These are phyloP conservation scores for Folsomia candida DNA, from an alignment of 2,888 invertebrate genomes.

Conservation along the genomic window DNA sequence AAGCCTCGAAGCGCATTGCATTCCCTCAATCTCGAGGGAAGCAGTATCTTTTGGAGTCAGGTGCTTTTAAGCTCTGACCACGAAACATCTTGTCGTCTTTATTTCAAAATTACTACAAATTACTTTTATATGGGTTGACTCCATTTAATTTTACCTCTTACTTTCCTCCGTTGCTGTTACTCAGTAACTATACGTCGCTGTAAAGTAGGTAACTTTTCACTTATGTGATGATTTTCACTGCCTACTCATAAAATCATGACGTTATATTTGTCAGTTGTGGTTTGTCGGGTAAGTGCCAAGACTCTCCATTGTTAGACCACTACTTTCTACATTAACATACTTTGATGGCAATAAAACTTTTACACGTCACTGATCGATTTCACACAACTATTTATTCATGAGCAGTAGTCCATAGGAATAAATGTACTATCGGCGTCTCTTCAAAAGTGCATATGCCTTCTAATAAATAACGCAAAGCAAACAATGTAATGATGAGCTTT, in stretches of 20 bases:
- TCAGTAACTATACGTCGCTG: not conserved
- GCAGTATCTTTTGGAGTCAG: too few species aligned
- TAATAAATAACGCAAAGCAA: not conserved
- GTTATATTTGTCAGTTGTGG: not conserved
- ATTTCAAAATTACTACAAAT: conserved; percentile 18
- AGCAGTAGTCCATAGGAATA: too few species aligned
- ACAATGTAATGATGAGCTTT: not conserved
- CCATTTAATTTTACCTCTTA: conserved; percentile 12
- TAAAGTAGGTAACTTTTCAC: not conserved
- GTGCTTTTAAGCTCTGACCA: conserved; percentile 13
- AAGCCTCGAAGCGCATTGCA: too few species aligned
- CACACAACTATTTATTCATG: too few species aligned
- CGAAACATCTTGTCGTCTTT: conserved; percentile 20
- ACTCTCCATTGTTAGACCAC: not conserved
- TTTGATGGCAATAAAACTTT: not conserved
- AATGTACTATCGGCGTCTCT: too few species aligned
- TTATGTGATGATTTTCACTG: conserved; percentile 4
- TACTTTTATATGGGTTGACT: conserved; percentile 13
- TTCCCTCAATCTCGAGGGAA: too few species aligned
- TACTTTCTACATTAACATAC: not conserved
- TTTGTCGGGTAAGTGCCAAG: not conserved
- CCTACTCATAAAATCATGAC: not conserved
- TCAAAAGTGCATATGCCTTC: too few species aligned
- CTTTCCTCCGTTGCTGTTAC: not conserved
- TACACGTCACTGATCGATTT: not conserved